Evolutionary conservation across 92 coral and sea anemone species (phyloP), one percentile per base, ranked within the genome.

Genomic region (Epizoanthus rinbou): DNA sequence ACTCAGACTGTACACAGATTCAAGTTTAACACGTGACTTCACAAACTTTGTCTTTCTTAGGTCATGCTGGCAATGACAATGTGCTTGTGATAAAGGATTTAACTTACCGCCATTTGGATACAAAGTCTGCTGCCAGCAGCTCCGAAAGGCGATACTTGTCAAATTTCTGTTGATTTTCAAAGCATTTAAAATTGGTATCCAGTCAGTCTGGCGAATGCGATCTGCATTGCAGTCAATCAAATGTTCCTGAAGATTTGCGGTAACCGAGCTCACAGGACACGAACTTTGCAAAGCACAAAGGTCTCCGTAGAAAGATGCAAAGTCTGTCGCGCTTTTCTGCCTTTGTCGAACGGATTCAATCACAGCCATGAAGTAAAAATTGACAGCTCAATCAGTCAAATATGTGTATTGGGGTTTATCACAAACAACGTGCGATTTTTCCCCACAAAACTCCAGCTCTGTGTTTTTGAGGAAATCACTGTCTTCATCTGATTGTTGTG

Each of bases 221-320:
- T 97, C 99, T 3, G 99, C 93, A 89, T 97, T 97, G 81, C 98
- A 94, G 83, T 97, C 99, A 4, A 97, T 87, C 3, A 87, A 74
- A 17, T 91, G 89, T 50, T 94, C 98, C 67, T 91, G 98, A 37
- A 94, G 82, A 83, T 94, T 97, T 45, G 98, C 99, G 37, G 93
- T 92, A 35, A 97, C 92, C 25, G 94, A 79, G 15, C 98, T 93
- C 59, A 97, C 83, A 25, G 99, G 99, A 83, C 99, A 97, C 13
- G 92, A 97, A 83, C 92, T 88, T 86, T 97, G 99, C 63, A 97
- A 64, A 52, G 99, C 99, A 72, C 99, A 97, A 21, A 97, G 97
- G 54, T 94, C 95, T 35, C 89, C 98, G 87, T 97, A 97, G 28
- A 89, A 97, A 73, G 89, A 89, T 8, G 91, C 94, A 70, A 93